phyloP scores from a whole-genome alignment of 2,888 invertebrate species.

The Altica lythri region DNA sequence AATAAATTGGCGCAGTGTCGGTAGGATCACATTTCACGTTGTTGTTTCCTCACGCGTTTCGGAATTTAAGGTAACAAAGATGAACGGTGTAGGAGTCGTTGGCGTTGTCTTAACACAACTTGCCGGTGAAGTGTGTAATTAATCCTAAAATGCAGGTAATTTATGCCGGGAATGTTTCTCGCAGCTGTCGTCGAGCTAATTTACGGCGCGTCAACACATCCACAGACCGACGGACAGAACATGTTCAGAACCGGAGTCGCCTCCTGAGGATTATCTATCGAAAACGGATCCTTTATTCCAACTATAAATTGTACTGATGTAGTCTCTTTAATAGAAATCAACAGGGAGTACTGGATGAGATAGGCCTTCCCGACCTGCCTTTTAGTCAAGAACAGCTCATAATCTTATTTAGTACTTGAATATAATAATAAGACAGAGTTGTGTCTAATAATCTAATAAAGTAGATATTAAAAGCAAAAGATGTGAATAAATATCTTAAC shows the following conservation, averaged over 20 bases:
- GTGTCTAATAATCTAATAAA: too few species aligned
- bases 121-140: conserved; percentile 59
- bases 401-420: too few species aligned
- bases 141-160: conserved; percentile 60
- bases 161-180: conserved; percentile 60
- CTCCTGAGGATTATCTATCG: too few species aligned
- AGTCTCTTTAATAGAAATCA: too few species aligned
- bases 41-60: conserved; percentile 1
- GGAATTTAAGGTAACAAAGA: conserved; percentile 26
- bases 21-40: conserved; percentile 9
- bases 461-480: too few species aligned
- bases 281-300: conserved; percentile 1
- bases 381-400: too few species aligned
- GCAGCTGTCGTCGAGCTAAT: conserved; percentile 57
- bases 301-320: background rate
- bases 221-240: conserved; percentile 40
- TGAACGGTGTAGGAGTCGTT: conserved; percentile 26
- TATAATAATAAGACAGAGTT: too few species aligned
- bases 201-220: conserved; percentile 56
- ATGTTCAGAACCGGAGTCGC: conserved; percentile 4
- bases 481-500: too few species aligned
- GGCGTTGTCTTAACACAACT: conserved; percentile 44
- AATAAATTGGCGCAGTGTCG: conserved; percentile 7
- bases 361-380: too few species aligned
- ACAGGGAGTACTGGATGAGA: too few species aligned